Conservation (phyloP, 2,113 vertebrate species). For the Pogona vitticeps region DNA sequence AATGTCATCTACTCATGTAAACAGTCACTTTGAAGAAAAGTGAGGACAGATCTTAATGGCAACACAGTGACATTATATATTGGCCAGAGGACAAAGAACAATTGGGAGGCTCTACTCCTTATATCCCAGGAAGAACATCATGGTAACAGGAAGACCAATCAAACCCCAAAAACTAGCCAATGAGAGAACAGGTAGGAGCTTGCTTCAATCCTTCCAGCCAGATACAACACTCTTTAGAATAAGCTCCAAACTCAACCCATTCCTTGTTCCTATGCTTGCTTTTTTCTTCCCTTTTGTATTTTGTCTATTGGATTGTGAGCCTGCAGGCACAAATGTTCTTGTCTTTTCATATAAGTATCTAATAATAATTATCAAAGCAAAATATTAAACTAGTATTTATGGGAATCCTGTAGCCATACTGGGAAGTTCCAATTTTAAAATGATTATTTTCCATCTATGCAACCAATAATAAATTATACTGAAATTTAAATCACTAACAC, state of each 20-base stretch:
- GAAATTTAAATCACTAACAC: not conserved
- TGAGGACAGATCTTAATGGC: not conserved
- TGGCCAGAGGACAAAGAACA: not conserved
- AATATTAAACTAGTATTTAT: no score
- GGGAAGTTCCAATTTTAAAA: no score
- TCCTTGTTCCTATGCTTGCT: not conserved
- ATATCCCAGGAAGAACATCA: not conserved
- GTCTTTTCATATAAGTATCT: not conserved
- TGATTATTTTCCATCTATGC: not conserved
- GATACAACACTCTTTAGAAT: not conserved
- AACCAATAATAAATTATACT: not conserved
- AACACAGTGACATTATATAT: not conserved
- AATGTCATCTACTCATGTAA: not conserved
- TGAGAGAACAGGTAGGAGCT: not conserved
- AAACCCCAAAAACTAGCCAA: not conserved
- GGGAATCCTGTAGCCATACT: no score
- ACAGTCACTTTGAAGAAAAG: no score
- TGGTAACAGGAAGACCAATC: not conserved
- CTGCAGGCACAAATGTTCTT: not conserved
- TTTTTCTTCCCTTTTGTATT: not conserved
- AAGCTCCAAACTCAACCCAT: not conserved
- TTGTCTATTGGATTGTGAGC: not conserved
- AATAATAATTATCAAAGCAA: not conserved
- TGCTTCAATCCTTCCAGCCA: not conserved
- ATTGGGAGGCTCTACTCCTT: not conserved